Evolutionary conservation across 1,140 invertebrate species (phyloP), one percentile per base, ranked within the genome.

Genomic region (Ridgeia piscesae): DNA sequence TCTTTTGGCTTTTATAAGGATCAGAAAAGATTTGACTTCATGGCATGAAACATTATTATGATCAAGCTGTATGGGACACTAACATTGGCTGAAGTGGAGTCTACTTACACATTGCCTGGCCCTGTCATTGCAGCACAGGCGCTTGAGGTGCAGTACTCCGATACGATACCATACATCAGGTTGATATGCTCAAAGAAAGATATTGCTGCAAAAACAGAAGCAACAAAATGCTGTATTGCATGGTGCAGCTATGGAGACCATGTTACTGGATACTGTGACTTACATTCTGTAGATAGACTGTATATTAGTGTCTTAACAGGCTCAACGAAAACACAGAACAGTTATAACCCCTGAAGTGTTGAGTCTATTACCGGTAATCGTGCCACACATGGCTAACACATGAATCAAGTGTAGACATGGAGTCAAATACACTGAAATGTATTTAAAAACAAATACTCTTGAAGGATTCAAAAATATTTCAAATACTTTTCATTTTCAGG

Each of bases 151-250:
- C 99, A 99, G 97, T 98, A 99, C 97, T 99, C 99, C 94, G 98
- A 99, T 96, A 99, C 98, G 93, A 98, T 98, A 95, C 99, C 99
- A 97, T 99, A 99, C 94, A 99, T 97, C 96, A 99, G 97, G 96
- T 99, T 99, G 94, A 99, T 98, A 96, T 99, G 98, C 96, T 99
- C 98, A 96, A 99, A 99, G 96, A 99, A 98, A 97, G 98, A 98
- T 96, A 99, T 97, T 92, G 99, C 98, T 99, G 96, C n/a, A 95
- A 95, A 91, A 92, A 97, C 17, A 90, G 35, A 31, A 90, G 2
- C 27, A 31, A 21, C 14, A 77, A 27, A 77, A 77, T 31, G 27
- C 27, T 77, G 58, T 21, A 77, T 21, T 77, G 27, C 42, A 42
- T 11, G 4, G 11, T 4, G 42, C 42, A 42, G 42, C 42, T 42